Evolutionary conservation across 2,797 vertebrate species (phyloP), one percentile per base, ranked within the genome.

Genomic region (Sebastes nivosus): DNA sequence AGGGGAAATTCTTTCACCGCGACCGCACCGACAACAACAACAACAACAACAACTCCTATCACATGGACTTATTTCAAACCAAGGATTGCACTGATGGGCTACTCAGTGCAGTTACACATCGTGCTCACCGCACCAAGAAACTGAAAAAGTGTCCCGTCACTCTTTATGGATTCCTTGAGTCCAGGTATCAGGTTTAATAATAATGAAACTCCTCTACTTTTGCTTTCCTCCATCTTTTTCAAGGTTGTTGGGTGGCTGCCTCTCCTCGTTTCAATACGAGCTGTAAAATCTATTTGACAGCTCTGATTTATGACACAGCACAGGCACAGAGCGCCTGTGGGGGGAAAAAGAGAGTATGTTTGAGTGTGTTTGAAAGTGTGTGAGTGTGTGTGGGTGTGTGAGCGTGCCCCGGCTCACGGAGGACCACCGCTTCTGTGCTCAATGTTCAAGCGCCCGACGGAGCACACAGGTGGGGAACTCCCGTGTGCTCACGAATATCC

Each of bases 251-350:
- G 91, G 89, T 81, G 88, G 86, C 84, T 91, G 92, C 89, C 84
- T 89, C 82, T 88, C 84, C 80, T 86, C 80, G 85, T 92, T 93
- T 93, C 92, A 92, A 89, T 71, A 80, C 75, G 69, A 89, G 88
- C 94, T 67, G 81, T 92, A 94, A 96, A 95, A 94, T 92, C 78
- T 91, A 90, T 92, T 81, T 90, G 92, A 96, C 93, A 95, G 93
- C 87, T 95, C 80, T 93, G 92, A 95, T 95, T 93, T 93, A 95
- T 94, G 93, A 92, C 90, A 90, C 77, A 77, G 92, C 92, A 89
- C 50, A 88, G 83, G 88, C 85, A 91, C 85, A 36, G 61, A 71
- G 84, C 46, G 87, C 92, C 91, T 90, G 85, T 83, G 88, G 83
- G 60, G 18, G 58, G 90, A 86, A 81, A 78, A 65, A 18, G 72